phyloP scores from a whole-genome alignment of 2,888 invertebrate genomes.

The Archips crataeganus region DNA sequence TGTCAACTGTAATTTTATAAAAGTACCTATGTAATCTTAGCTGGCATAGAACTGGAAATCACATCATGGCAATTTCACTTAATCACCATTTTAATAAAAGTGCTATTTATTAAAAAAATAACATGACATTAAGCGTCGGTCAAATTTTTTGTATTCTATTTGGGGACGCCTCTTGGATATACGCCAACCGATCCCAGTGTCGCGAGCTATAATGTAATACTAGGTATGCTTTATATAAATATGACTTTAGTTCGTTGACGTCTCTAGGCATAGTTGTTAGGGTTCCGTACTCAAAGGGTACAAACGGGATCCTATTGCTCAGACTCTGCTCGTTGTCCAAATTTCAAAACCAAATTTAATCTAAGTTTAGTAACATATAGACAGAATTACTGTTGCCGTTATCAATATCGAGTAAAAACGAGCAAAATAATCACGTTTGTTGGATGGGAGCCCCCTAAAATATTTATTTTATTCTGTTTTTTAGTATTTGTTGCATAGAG shows the following conservation, averaged over 20 bases:
- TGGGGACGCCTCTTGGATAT: neutral
- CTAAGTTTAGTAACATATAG: no score
- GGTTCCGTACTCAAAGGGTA: no score
- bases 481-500: no score
- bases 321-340: no score
- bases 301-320: no score
- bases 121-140: slow-evolving; percentile 19
- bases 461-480: no score
- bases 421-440: no score
- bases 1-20: neutral
- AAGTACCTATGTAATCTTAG: neutral
- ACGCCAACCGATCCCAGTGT: slow-evolving; percentile 2
- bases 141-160: slow-evolving; percentile 18
- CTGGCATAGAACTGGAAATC: neutral
- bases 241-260: neutral
- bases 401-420: no score
- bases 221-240: slow-evolving; percentile 2
- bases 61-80: neutral
- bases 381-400: no score
- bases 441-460: no score
- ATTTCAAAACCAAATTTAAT: no score
- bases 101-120: slow-evolving; percentile 13
- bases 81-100: slow-evolving; percentile 1
- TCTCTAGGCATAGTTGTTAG: neutral
- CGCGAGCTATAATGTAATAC: slow-evolving; percentile 6